Evolutionary conservation across 2,888 invertebrate genomes (phyloP).

Genomic region (Tachina fera): DNA sequence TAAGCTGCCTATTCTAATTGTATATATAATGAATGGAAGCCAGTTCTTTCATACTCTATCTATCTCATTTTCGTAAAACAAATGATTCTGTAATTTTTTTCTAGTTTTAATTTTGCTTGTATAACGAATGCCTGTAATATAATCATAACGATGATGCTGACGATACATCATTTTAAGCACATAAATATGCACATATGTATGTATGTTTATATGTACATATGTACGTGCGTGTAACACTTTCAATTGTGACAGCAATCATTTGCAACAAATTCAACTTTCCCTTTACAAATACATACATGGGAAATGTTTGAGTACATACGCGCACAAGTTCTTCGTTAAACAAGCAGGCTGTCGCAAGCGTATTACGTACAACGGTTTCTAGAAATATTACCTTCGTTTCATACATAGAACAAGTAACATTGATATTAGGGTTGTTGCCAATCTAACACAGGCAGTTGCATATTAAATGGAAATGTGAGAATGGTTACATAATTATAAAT

Average conservation of each 20-base stretch:
- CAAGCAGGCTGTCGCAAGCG: conserved; percentile 28
- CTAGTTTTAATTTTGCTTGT: conserved; percentile 27
- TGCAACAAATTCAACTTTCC: conserved; percentile 44
- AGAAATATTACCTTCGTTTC: conserved; percentile 12
- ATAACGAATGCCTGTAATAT: conserved; percentile 38
- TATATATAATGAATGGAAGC: conserved; percentile 3
- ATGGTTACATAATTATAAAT: no score
- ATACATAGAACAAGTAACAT: neutral
- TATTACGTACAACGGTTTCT: conserved; percentile 4
- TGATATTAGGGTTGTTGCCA: conserved; percentile 6
- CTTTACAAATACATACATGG: conserved; percentile 1
- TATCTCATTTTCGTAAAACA: neutral
- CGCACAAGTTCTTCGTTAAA: conserved; percentile 20
- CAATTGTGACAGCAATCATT: conserved; percentile 62
- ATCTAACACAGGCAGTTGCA: neutral
- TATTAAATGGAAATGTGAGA: no score
- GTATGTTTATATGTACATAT: neutral
- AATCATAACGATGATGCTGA: conserved; percentile 40
- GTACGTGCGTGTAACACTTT: conserved; percentile 61
- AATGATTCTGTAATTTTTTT: conserved; percentile 4
- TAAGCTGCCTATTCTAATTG: conserved; percentile 35
- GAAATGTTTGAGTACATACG: conserved; percentile 8
- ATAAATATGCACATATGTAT: neutral
- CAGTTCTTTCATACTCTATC: neutral
- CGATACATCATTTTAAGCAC: conserved; percentile 53